These are phyloP conservation scores for Caenorhabditis drosophilae DNA, from an alignment of 2,888 invertebrate species.

Conservation along the genomic window DNA sequence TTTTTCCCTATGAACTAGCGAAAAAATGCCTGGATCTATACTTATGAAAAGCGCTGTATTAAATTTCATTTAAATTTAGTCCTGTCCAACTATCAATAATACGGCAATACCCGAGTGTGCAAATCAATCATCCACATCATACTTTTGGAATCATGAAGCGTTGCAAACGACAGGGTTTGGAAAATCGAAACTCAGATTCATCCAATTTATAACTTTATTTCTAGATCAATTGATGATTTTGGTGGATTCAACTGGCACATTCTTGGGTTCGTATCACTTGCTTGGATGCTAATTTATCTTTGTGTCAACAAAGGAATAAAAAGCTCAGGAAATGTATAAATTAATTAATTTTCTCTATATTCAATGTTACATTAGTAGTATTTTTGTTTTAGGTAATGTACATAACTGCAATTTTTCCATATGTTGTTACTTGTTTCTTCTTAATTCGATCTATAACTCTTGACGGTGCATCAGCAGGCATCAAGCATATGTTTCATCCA, in stretches of 20 bases:
- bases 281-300: conserved; percentile 89
- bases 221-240: conserved; percentile 76
- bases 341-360: no score
- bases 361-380: no score
- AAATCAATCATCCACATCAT: conserved; percentile 85
- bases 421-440: conserved; percentile 90
- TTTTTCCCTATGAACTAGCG: neutral
- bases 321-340: conserved; percentile 93
- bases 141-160: conserved; percentile 85
- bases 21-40: no score
- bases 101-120: conserved; percentile 76
- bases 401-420: conserved; percentile 93
- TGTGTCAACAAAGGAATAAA: conserved; percentile 96
- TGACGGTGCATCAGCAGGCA: conserved; percentile 84
- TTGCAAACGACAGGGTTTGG: conserved; percentile 86
- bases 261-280: conserved; percentile 82
- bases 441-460: conserved; percentile 87
- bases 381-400: no score
- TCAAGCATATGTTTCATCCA: conserved; percentile 88
- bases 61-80: conserved; percentile 48
- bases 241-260: conserved; percentile 92
- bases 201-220: conserved; percentile 6
- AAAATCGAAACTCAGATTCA: neutral
- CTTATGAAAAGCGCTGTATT: neutral
- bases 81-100: conserved; percentile 58